Base-by-base conservation (phyloP, 2,888 invertebrate species). In the Caenorhabditis drosophilae region DNA sequence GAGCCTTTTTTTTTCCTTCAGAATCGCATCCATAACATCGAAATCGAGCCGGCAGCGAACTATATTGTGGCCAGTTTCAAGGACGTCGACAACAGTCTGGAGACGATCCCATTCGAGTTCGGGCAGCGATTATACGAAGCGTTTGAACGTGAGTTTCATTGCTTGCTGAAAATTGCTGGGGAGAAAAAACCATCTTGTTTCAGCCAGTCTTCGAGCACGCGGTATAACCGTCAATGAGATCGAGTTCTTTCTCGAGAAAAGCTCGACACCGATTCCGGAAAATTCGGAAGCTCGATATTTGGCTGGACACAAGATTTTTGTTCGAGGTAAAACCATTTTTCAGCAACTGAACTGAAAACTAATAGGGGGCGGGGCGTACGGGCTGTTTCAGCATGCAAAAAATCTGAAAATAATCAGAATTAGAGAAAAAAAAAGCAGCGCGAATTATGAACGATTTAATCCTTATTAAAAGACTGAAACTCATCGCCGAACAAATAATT, bases 271-370 rank as follows among this genome's bases (percentile, higher is more conserved):
- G 61, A 84, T 90, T 68, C 87, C 89, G 25, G 84, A 88, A 74
- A 85, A 88, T 67, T 82, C 83, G 34, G 89, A 90, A 79, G 89
- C 89, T 16, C 88, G 88, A 45, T 87, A 87, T 79, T 86, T 90
- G 16, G 89, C 89, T 36, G 89, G 90, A 4, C 88, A 88, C 79
- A 89, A 89, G 76, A 86, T 90, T 57, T 85, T 88, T 79, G 87
- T 90, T 77, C 87, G 87, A 87, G 88, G 89, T 89, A 83, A 86
- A n/a, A n/a, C n/a, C n/a, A n/a, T n/a, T n/a, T n/a, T n/a, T n/a
- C n/a, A n/a, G n/a, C n/a, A n/a, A n/a, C n/a, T n/a, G n/a, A n/a
- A n/a, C n/a, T n/a, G n/a, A n/a, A n/a, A n/a, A n/a, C n/a, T n/a
- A n/a, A n/a, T n/a, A n/a, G n/a, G n/a, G n/a, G n/a, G n/a, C n/a